phyloP scores from a whole-genome alignment of 1,140 invertebrate species.

The Hestina assimilis region DNA sequence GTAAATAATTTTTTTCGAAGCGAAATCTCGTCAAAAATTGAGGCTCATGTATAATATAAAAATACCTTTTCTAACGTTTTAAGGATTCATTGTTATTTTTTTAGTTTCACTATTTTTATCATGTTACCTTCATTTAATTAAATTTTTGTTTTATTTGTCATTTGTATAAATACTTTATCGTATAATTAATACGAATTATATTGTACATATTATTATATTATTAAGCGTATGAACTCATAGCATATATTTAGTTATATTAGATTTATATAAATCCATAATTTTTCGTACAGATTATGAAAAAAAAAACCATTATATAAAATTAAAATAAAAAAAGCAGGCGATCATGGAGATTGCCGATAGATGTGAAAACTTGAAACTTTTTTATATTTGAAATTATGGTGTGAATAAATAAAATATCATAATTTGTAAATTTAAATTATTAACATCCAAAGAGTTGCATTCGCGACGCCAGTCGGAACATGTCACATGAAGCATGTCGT shows the following conservation, averaged over 20 bases:
- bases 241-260: neutral
- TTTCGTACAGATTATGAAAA: neutral
- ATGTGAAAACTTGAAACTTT: too few relatives aligned
- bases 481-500: too few relatives aligned
- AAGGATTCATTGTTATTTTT: neutral
- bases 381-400: too few relatives aligned
- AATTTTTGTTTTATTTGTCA: neutral
- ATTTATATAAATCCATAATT: neutral
- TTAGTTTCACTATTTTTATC: neutral
- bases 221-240: conserved; percentile 2
- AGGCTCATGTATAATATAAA: neutral
- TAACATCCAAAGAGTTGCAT: too few relatives aligned
- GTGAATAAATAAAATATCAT: too few relatives aligned
- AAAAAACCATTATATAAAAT: neutral
- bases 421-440: too few relatives aligned
- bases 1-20: neutral
- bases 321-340: neutral
- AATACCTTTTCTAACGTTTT: neutral
- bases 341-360: too few relatives aligned
- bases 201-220: neutral
- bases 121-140: neutral
- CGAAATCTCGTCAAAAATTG: neutral
- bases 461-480: too few relatives aligned
- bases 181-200: neutral
- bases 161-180: neutral